These are phyloP conservation scores for Stenichneumon culpator DNA, from an alignment of 2,888 invertebrate genomes.

Conservation along the genomic window DNA sequence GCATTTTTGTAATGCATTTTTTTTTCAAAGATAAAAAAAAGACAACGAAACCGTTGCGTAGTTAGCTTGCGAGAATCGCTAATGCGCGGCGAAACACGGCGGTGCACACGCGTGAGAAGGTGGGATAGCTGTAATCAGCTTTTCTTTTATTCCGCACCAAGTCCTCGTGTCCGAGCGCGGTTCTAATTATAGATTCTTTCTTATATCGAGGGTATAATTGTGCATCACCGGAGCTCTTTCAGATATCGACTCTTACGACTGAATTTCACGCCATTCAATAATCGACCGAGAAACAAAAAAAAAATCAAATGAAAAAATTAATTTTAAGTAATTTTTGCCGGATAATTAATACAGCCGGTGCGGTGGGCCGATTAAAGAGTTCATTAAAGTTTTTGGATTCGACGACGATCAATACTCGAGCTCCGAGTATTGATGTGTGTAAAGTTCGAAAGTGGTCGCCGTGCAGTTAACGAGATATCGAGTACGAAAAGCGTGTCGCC, in stretches of 20 bases:
- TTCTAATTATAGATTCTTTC: conserved; percentile 53
- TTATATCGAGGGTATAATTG: conserved; percentile 17
- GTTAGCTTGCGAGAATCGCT: neutral
- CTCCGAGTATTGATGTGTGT: no score
- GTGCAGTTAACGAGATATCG: no score
- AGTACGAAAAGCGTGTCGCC: no score
- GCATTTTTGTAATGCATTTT: neutral
- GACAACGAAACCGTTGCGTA: neutral
- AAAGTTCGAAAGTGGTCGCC: no score
- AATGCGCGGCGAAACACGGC: neutral
- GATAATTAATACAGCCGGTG: neutral
- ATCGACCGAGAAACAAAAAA: neutral
- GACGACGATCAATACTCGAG: no score
- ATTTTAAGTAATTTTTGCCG: neutral
- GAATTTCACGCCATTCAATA: neutral
- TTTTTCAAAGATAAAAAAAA: neutral
- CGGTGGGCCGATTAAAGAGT: no score
- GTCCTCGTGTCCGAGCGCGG: conserved; percentile 25
- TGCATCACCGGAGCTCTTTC: neutral
- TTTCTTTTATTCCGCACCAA: conserved; percentile 45
- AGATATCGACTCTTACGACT: neutral
- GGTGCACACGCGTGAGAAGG: conserved; percentile 9
- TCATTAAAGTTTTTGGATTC: no score
- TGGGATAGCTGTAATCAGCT: conserved; percentile 54
- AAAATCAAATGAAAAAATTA: neutral